Conservation (phyloP, 1,140 invertebrate genomes). For the Gonioctena quinquepunctata region DNA sequence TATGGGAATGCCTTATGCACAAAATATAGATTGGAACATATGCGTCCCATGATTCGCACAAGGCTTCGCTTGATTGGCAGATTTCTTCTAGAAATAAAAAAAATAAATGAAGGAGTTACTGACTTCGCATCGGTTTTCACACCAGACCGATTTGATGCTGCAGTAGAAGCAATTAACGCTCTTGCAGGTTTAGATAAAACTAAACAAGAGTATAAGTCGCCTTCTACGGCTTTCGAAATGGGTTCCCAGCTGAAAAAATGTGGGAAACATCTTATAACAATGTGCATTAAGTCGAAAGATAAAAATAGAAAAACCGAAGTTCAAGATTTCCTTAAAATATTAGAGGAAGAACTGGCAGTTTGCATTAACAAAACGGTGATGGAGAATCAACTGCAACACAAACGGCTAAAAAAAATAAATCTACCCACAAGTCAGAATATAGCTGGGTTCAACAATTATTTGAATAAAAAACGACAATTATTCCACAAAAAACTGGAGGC, state of each 20-base stretch:
- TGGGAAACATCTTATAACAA: not conserved
- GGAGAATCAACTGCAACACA: conserved; percentile 9
- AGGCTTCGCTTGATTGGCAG: not conserved
- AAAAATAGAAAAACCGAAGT: not conserved
- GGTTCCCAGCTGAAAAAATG: not conserved
- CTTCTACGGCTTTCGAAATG: not conserved
- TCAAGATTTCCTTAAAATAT: conserved; percentile 12
- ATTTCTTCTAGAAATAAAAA: not conserved
- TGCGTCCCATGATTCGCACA: not conserved
- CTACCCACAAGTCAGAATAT: not conserved
- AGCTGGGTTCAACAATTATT: not conserved
- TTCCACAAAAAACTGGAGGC: not conserved
- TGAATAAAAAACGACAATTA: not conserved
- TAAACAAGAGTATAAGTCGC: not conserved
- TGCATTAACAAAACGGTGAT: not conserved
- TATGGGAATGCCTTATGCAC: not conserved
- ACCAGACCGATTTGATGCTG: not conserved
- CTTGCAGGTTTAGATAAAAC: not conserved
- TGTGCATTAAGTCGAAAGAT: not conserved
- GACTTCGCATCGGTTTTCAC: no score
- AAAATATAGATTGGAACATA: conserved; percentile 1
- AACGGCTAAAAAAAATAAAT: not conserved
- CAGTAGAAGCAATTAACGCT: not conserved
- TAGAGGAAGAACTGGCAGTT: not conserved
- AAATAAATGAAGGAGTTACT: no score